Evolutionary conservation across 2,113 vertebrate species (phyloP).

Genomic region (Oncorhynchus mykiss): DNA sequence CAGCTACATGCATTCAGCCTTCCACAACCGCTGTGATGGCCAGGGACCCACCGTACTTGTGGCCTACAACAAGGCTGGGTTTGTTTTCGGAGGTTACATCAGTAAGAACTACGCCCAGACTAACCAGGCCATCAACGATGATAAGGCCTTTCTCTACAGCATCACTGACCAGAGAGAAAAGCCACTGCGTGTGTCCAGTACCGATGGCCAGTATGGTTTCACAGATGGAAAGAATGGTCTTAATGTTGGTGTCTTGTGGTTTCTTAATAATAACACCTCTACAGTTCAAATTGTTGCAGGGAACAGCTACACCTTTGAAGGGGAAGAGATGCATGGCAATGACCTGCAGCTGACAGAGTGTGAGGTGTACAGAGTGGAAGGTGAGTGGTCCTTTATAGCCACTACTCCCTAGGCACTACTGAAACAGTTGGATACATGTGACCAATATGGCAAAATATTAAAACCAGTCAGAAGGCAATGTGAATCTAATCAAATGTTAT

Average conservation of each 20-base stretch:
- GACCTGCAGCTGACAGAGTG: constrained; percentile 33
- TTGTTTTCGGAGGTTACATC: constrained; percentile 57
- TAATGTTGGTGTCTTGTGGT: constrained; percentile 40
- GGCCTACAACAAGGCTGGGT: constrained; percentile 45
- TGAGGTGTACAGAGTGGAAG: constrained; percentile 45
- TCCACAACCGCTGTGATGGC: constrained; percentile 45
- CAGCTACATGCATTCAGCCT: constrained; percentile 33
- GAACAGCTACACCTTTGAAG: constrained; percentile 20
- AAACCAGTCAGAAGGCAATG: too few relatives aligned
- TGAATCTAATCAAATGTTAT: too few relatives aligned
- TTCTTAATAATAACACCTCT: constrained; percentile 14
- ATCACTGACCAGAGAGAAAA: neutral
- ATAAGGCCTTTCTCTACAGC: constrained; percentile 48
- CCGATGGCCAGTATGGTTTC: constrained; percentile 24
- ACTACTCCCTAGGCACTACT: too few relatives aligned
- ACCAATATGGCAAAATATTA: too few relatives aligned
- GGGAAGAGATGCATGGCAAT: constrained; percentile 30
- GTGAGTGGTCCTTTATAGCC: constrained; percentile 15
- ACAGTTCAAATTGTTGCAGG: constrained; percentile 1
- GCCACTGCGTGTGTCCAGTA: constrained; percentile 24
- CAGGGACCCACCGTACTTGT: constrained; percentile 53
- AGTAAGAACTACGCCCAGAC: constrained; percentile 38
- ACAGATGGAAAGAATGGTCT: constrained; percentile 22
- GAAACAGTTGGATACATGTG: neutral
- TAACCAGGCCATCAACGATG: neutral